Percentiles rank a stretch among this genome's conserved stretches.
phyloP scores from a whole-genome alignment of 2,113 vertebrate species.

The Alces alces region DNA sequence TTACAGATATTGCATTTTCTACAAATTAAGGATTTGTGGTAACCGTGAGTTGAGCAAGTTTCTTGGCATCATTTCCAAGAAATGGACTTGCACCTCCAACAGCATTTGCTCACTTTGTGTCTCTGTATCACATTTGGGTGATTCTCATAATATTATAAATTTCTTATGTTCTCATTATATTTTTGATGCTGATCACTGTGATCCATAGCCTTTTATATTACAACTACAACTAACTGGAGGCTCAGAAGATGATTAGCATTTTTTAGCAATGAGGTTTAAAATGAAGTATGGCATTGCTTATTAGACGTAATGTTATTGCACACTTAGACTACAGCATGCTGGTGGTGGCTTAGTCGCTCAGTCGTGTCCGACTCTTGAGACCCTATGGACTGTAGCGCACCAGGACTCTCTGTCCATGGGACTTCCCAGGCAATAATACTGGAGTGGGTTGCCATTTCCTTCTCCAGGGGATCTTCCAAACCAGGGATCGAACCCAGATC shows the following conservation, averaged over 20 bases:
- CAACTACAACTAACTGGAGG: neutral
- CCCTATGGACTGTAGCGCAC: neutral
- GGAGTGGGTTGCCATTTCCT: neutral
- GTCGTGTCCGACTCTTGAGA: fast-evolving
- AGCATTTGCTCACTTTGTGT: neutral
- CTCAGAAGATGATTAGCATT: neutral
- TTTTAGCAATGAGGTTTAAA: neutral
- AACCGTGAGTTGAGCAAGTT: neutral
- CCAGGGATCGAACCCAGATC: neutral
- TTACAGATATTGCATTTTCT: neutral
- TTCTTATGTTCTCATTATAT: neutral
- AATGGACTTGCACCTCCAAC: neutral
- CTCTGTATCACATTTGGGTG: neutral
- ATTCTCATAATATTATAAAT: neutral
- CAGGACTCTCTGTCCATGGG: neutral
- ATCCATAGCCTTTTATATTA: neutral
- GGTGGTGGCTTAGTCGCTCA: neutral
- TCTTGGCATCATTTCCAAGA: neutral
- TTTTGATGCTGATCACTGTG: neutral
- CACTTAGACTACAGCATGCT: neutral
- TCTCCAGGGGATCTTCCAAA: neutral
- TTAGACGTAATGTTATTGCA: neutral
- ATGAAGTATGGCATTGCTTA: neutral
- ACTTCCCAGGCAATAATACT: neutral
- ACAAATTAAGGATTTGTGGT: neutral